These are phyloP conservation scores for Allobates femoralis DNA, from an alignment of 2,797 vertebrate species.

Conservation along the genomic window DNA sequence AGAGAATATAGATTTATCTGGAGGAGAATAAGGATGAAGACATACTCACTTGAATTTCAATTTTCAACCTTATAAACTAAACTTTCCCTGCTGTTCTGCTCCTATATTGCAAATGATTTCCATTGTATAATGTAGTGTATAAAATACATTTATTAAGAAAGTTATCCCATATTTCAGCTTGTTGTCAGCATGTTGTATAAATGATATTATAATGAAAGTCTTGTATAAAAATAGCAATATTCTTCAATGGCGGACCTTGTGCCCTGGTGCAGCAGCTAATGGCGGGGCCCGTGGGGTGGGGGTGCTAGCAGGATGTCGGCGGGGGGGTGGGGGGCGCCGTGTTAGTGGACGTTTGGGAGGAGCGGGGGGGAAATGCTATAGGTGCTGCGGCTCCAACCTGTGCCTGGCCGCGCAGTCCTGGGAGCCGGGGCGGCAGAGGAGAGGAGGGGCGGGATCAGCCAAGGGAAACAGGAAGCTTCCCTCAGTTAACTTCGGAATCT, in stretches of 20 bases:
- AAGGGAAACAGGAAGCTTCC: too few species aligned
- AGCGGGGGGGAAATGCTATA: too few species aligned
- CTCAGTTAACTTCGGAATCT: too few species aligned
- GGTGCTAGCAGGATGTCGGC: too few species aligned
- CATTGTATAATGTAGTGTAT: background rate
- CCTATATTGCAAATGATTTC: background rate
- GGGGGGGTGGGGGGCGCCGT: too few species aligned
- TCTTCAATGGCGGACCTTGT: background rate
- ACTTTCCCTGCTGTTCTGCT: background rate
- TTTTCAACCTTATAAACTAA: background rate
- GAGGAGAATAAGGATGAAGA: slow-evolving; percentile 6
- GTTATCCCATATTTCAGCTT: background rate
- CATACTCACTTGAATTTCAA: slow-evolving; percentile 3
- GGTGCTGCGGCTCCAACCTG: too few species aligned
- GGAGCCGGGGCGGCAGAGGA: too few species aligned
- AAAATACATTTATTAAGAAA: background rate
- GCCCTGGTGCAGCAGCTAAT: background rate
- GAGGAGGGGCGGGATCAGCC: too few species aligned
- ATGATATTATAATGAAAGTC: background rate
- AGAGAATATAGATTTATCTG: slow-evolving; percentile 29
- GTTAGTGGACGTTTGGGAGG: too few species aligned
- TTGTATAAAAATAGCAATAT: background rate
- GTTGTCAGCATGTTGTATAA: background rate
- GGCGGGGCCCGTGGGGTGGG: too few species aligned
- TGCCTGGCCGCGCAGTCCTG: too few species aligned